Conservation (phyloP, 2,797 vertebrate species). For the Molossus alvarezi region DNA sequence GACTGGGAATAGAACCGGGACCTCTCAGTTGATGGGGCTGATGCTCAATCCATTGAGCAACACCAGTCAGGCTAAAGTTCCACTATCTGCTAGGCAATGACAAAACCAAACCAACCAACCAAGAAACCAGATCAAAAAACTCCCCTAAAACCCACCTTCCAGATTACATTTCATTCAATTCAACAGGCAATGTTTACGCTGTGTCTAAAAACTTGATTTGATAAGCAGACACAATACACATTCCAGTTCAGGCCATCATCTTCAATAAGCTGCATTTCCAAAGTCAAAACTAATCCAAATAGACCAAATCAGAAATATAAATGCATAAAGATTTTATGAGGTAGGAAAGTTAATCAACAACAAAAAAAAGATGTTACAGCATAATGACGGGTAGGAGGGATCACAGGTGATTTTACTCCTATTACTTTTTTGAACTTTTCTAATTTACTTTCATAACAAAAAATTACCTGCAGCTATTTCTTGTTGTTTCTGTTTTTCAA, state of each 20-base stretch:
- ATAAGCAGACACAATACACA: background rate
- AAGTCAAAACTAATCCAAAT: background rate
- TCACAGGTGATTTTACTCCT: background rate
- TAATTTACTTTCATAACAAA: background rate
- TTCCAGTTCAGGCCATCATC: background rate
- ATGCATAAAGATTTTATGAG: background rate
- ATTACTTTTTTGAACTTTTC: background rate
- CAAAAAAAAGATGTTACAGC: background rate
- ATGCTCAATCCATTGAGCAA: too few species aligned
- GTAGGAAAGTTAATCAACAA: background rate
- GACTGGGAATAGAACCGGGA: too few species aligned
- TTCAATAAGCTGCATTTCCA: background rate
- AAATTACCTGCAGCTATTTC: constrained; percentile 95
- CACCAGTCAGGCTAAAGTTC: too few species aligned
- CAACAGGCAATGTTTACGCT: background rate
- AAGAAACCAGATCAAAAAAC: background rate
- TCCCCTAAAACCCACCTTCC: background rate
- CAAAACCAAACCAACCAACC: background rate
- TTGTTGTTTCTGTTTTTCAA: constrained; percentile 98
- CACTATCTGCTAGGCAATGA: background rate
- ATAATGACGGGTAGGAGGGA: background rate
- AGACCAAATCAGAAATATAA: background rate
- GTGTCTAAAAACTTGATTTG: background rate
- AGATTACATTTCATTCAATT: background rate
- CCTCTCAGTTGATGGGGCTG: too few species aligned